A percentile compares a stretch with the other conserved stretches of the same genome.
These are phyloP conservation scores for Lytechinus pictus DNA, from an alignment of 35 echinoderm and acorn worm genomes.

Conservation along the genomic window DNA sequence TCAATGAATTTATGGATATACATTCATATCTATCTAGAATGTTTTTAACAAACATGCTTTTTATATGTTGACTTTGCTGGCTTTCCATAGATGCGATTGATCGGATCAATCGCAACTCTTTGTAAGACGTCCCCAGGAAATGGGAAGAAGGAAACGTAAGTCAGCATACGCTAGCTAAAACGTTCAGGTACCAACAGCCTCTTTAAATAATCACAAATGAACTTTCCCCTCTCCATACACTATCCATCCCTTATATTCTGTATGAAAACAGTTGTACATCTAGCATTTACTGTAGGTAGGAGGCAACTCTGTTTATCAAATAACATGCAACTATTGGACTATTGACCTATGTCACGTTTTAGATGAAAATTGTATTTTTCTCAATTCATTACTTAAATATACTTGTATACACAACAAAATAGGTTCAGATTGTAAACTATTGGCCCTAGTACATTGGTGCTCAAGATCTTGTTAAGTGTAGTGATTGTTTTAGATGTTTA, in stretches of 20 bases:
- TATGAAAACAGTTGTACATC: not conserved
- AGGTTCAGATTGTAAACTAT: not conserved
- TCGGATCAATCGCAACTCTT: too few species aligned
- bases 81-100: too few species aligned
- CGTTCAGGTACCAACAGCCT: too few species aligned
- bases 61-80: too few species aligned
- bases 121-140: too few species aligned
- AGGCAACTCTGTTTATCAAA: not conserved
- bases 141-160: too few species aligned
- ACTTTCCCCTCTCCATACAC: too few species aligned
- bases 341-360: not conserved
- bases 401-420: not conserved
- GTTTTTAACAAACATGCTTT: too few species aligned
- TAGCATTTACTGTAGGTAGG: not conserved
- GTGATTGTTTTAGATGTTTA: not conserved
- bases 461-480: not conserved
- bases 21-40: too few species aligned
- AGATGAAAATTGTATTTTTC: not conserved
- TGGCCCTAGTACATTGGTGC: not conserved
- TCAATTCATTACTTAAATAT: not conserved
- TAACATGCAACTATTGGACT: conserved; percentile 3
- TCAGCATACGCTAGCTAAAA: too few species aligned
- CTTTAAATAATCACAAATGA: too few species aligned
- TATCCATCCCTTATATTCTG: not conserved
- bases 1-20: too few species aligned